These are phyloP conservation scores for Cyprinodon brontotheroides DNA, from an alignment of 2,113 vertebrate species.

Conservation along the genomic window DNA sequence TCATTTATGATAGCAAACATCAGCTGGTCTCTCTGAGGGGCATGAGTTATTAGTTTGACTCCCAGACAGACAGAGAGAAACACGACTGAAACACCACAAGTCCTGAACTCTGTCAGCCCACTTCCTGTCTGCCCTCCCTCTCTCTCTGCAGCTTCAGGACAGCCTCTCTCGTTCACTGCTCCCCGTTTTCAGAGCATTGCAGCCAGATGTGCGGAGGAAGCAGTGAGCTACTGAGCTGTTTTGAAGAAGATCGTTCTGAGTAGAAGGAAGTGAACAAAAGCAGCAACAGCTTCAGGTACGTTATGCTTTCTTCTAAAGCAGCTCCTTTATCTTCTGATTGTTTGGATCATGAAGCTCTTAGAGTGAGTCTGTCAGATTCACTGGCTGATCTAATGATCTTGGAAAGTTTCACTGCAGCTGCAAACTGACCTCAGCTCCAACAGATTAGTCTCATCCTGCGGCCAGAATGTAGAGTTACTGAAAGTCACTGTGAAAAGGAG, in stretches of 20 bases:
- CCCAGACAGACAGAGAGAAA: not conserved
- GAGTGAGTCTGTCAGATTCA: not conserved
- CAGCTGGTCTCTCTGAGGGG: not conserved
- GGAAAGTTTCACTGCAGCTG: not conserved
- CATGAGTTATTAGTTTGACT: not conserved
- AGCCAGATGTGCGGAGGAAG: conserved; percentile 38
- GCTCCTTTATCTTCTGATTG: not conserved
- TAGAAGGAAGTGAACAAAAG: conserved; percentile 39
- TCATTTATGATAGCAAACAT: no score
- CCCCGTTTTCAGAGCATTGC: conserved; percentile 30
- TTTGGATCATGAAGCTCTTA: not conserved
- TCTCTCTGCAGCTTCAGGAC: conserved; percentile 3
- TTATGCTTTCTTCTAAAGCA: not conserved
- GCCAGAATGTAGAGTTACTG: no score
- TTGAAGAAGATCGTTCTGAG: conserved; percentile 21
- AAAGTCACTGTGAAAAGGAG: no score
- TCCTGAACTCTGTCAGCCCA: conserved; percentile 67
- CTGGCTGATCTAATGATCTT: not conserved
- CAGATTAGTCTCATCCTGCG: not conserved
- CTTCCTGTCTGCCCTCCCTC: conserved; percentile 79
- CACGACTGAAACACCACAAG: conserved; percentile 52
- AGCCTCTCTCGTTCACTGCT: conserved; percentile 1
- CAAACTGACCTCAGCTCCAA: not conserved
- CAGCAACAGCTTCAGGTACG: conserved; percentile 67
- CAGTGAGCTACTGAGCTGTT: not conserved